Percentiles rank a stretch among this genome's conserved stretches.
phyloP scores from a whole-genome alignment of 2,888 invertebrate species.

The Nipponacmea schrenckii region DNA sequence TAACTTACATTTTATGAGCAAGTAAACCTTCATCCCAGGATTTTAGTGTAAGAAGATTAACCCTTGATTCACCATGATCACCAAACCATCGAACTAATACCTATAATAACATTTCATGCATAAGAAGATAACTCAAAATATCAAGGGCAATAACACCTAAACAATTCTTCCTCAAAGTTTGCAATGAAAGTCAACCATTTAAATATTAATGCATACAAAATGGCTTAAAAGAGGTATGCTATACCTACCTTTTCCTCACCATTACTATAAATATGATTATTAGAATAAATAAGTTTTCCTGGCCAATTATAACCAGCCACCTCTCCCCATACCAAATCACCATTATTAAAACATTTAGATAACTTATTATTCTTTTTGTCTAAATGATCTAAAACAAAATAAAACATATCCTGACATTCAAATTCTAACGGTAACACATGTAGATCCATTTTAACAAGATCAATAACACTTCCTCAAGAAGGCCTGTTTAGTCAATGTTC shows the following conservation, averaged over 20 bases:
- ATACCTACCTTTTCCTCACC: not conserved
- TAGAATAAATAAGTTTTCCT: not conserved
- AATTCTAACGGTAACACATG: too few species aligned
- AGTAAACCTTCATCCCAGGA: constrained; percentile 88
- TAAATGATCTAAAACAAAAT: too few species aligned
- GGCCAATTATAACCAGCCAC: not conserved
- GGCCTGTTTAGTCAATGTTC: too few species aligned
- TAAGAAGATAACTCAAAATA: not conserved
- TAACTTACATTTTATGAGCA: constrained; percentile 72
- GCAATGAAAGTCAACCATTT: too few species aligned
- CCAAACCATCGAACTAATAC: constrained; percentile 77
- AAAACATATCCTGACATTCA: too few species aligned
- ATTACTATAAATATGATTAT: constrained; percentile 2
- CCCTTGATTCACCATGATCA: constrained; percentile 77
- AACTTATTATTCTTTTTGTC: not conserved
- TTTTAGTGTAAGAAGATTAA: constrained; percentile 79
- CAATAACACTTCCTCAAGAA: too few species aligned
- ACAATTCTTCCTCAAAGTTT: too few species aligned
- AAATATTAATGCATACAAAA: too few species aligned
- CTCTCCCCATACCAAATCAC: constrained; percentile 5
- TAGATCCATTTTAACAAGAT: too few species aligned
- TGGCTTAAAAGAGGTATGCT: too few species aligned
- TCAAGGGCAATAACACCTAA: not conserved
- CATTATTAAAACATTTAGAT: not conserved
- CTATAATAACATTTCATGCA: constrained; percentile 38